A percentile compares a stretch with the other conserved stretches of the same genome.
These are phyloP conservation scores for Crotalus horridus DNA, from an alignment of 2,113 vertebrate genomes.

Conservation along the genomic window DNA sequence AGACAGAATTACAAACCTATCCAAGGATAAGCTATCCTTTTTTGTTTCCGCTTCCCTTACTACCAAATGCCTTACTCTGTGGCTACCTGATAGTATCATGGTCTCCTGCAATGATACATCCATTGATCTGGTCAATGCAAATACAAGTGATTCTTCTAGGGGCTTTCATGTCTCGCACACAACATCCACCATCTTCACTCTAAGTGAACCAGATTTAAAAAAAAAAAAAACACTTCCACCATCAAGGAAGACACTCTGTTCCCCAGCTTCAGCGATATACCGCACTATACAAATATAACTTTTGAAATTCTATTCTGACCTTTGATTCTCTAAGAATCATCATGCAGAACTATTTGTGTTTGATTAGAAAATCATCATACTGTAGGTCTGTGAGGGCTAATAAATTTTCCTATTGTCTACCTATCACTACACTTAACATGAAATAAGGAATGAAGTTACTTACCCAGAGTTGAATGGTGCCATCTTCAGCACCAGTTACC, in stretches of 20 bases:
- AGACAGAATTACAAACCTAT: not conserved
- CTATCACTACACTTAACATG: not conserved
- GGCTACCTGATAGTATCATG: constrained; percentile 50
- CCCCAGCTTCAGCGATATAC: not conserved
- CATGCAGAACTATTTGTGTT: not conserved
- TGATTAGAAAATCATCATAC: not conserved
- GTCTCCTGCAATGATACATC: constrained; percentile 48
- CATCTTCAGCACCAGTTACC: constrained; percentile 55
- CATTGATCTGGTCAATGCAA: constrained; percentile 50
- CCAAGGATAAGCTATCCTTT: not conserved
- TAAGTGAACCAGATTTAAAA: constrained; percentile 11
- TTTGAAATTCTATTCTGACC: not conserved
- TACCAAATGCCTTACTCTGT: not conserved
- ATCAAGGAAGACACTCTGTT: not conserved
- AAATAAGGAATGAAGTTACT: not conserved
- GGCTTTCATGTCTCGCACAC: constrained; percentile 37
- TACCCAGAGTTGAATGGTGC: constrained; percentile 57
- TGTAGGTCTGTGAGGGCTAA: not conserved
- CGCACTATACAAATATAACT: not conserved
- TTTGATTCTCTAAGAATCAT: not conserved
- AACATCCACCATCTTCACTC: constrained; percentile 43
- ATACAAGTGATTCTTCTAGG: constrained; percentile 44
- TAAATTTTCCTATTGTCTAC: not conserved
- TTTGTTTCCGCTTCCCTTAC: not conserved
- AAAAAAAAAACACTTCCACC: not conserved